Percentiles rank a stretch among this genome's conserved stretches.
phyloP scores from a whole-genome alignment of 2,888 invertebrate species.

The Clunio marinus region DNA sequence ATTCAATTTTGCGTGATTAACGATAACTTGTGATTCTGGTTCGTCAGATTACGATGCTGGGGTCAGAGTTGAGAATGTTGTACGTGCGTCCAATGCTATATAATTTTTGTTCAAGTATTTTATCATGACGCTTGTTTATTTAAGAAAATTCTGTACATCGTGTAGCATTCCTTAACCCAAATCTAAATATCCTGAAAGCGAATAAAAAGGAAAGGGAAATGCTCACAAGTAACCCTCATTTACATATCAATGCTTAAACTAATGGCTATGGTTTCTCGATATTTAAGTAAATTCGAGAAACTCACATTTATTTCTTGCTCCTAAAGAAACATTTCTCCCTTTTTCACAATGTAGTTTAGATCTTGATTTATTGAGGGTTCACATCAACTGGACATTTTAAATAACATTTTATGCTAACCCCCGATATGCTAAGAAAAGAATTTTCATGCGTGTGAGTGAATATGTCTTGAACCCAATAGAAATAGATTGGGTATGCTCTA shows the following conservation, averaged over 20 bases:
- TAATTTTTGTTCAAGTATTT: background rate
- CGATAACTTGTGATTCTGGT: background rate
- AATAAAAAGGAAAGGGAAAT: background rate
- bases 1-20: background rate
- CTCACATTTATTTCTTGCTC: background rate
- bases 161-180: constrained; percentile 13
- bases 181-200: background rate
- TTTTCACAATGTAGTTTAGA: constrained; percentile 17
- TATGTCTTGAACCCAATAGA: background rate
- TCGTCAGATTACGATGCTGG: background rate
- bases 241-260: constrained; percentile 37
- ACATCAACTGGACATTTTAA: constrained; percentile 36
- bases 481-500: constrained; percentile 27
- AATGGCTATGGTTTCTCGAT: constrained; percentile 29
- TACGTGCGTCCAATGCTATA: constrained; percentile 1
- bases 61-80: background rate
- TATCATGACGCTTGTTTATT: constrained; percentile 16
- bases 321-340: background rate
- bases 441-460: background rate
- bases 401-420: constrained; percentile 4
- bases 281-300: constrained; percentile 10
- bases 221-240: constrained; percentile 31
- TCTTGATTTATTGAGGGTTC: constrained; percentile 39
- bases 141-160: background rate
- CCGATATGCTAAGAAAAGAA: too few relatives aligned